Percentiles rank a stretch among this genome's conserved stretches.
Evolutionary conservation across 2,888 invertebrate genomes (phyloP).

Genomic region (Pseudococcus viburni): DNA sequence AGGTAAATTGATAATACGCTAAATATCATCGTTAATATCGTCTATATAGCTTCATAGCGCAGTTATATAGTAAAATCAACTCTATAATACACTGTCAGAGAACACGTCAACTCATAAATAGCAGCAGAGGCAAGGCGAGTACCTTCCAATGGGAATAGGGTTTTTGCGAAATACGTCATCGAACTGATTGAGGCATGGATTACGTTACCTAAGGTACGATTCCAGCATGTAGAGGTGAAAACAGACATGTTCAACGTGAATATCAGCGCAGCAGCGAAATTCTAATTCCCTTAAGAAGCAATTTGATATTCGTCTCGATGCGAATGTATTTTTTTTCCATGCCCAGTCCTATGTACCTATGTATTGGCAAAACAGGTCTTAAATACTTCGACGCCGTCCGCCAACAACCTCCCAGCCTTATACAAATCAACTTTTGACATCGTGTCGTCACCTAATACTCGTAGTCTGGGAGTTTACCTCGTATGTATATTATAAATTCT

Average conservation of each 20-base stretch:
- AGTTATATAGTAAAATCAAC: conserved; percentile 3
- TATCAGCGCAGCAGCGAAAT: conserved; percentile 20
- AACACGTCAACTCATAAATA: conserved; percentile 13
- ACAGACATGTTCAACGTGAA: conserved; percentile 36
- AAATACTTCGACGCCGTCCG: neutral
- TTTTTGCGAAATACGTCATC: conserved; percentile 33
- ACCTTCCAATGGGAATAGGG: conserved; percentile 10
- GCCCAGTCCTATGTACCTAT: neutral
- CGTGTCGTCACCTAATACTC: conserved; percentile 32
- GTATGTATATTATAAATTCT: neutral
- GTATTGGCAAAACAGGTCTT: conserved; percentile 12
- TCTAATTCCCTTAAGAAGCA: conserved; percentile 30
- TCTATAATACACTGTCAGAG: conserved; percentile 22
- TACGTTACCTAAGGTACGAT: neutral
- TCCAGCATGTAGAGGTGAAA: neutral
- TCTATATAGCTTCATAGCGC: neutral
- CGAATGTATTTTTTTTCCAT: neutral
- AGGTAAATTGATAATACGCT: conserved; percentile 31
- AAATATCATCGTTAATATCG: conserved; percentile 51
- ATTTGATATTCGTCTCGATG: conserved; percentile 20
- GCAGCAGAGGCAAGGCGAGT: neutral
- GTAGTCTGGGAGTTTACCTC: neutral
- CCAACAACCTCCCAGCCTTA: neutral
- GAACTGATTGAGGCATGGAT: conserved; percentile 52
- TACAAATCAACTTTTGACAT: conserved; percentile 42